Base-by-base conservation (phyloP, 1,140 invertebrate species). In the Drosophila orena region DNA sequence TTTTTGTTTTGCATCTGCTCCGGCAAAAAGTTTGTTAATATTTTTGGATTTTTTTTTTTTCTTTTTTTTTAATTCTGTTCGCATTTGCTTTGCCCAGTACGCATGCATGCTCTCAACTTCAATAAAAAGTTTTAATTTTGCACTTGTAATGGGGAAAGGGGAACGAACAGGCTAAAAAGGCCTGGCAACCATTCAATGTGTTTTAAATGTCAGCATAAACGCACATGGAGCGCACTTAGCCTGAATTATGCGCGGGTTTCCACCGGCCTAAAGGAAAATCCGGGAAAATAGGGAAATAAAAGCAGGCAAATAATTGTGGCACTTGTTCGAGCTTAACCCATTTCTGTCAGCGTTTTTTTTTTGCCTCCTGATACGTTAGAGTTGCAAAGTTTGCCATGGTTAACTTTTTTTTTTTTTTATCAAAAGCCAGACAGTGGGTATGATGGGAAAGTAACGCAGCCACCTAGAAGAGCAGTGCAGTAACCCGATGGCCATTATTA, bases 201-300 rank as follows among this genome's bases (percentile, higher is more conserved):
- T 88, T 79, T 77, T 89, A 88, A 88, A 86, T 89, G 79, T 88
- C 81, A 83, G 81, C 83, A 89, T 79, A 88, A 89, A 83, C 84
- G 84, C 83, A 86, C 79, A 76, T 88, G 79, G 69, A 77, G 71
- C 76, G 68, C 69, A 81, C 83, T 88, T 88, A 88, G 89, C 83
- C 83, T 79, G 76, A 86, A 88, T 88, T 69, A 57, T 64, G 52
- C 24, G 65, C 66, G 80, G 62, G 53, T 68, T 56, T 61, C 42
- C 38, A 56, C 68, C 56, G 15, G 43, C 42, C 34, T 22, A 40
- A 42, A 42, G 35, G 38, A 60, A 59, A 72, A 56, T 43, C 42
- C 42, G 8, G 54, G 60, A 27, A 84, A 30, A 8, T 7, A 30
- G 30, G 30, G 8, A 79, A 88, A 86, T 88, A 88, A 75, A 88